These are phyloP conservation scores for Platysteira castanea DNA, from an alignment of 2,113 vertebrate species.

Conservation along the genomic window DNA sequence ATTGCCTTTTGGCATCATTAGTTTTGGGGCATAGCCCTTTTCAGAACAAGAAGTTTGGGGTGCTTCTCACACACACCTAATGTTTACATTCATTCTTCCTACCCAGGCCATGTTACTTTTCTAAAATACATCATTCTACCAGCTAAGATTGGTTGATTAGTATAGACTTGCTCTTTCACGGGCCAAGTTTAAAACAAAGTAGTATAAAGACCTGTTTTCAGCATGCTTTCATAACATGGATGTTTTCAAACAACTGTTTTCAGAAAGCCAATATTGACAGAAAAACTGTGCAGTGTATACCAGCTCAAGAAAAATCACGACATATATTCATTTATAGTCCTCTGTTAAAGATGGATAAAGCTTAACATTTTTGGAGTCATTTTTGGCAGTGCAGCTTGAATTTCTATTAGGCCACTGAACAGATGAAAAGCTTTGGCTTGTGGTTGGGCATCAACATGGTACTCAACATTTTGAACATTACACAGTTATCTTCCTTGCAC, in stretches of 20 bases:
- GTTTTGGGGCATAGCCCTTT: neutral
- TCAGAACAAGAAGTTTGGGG: neutral
- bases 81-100: neutral
- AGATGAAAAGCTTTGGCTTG: constrained; percentile 35
- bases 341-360: neutral
- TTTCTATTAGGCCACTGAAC: constrained; percentile 28
- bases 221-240: neutral
- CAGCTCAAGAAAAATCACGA: neutral
- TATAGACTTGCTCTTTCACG: neutral
- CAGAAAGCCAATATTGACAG: neutral
- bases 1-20: neutral
- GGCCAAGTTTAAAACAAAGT: neutral
- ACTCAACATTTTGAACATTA: neutral
- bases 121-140: neutral
- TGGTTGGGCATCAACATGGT: neutral
- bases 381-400: neutral
- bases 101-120: neutral
- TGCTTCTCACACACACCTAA: rapidly evolving
- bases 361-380: neutral
- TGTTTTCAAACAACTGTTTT: neutral
- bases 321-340: neutral
- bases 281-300: neutral
- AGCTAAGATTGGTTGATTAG: neutral
- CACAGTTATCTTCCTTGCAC: neutral
- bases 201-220: neutral